Base-by-base conservation (phyloP, 1,140 invertebrate genomes). In the Medauroidea extradentata region DNA sequence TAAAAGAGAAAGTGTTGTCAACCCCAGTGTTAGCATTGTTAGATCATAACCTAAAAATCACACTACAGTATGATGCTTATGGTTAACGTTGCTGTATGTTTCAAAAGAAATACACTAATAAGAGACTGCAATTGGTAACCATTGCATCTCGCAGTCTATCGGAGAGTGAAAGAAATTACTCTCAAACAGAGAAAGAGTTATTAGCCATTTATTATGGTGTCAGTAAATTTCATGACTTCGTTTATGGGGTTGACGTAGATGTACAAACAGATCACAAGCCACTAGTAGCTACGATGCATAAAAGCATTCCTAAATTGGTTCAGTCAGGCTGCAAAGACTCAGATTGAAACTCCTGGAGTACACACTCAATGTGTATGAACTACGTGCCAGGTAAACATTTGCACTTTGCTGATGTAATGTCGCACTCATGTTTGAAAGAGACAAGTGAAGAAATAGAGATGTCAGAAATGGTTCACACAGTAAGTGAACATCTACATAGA, bases 341-440 rank as follows among this genome's bases (percentile, higher is more conserved):
- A 63, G 71, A n/a, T 60, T 79, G 11, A 66, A 67, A 53, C 42
- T 78, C 4, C 62, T 70, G 19, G 64, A 68, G 34, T 78, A 75
- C 63, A 60, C 66, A 19, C 59, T 71, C 24, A 65, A 68, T 18
- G 55, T 65, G 1, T 57, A n/a, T n/a, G n/a, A n/a, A 55, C n/a
- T 67, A 73, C 60, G 66, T 65, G 59, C 69, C 68, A 39, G 77
- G 77, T 5, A 79, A 75, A 68, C 67, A 69, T 23, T 64, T 79
- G 61, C 71, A 69, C 59, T 63, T 77, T 34, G 68, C 74, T 44
- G 75, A 79, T 67, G 71, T 70, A 16, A 67, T 75, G 62, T 72
- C 74, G 58, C 57, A 76, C 65, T 63, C 68, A 8, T 59, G 66
- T 46, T 54, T 62, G 16, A 59, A 51, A 60, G 9, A 62, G 4